Evolutionary conservation across 1,140 invertebrate genomes (phyloP).

Genomic region (Drosophila grimshawi): DNA sequence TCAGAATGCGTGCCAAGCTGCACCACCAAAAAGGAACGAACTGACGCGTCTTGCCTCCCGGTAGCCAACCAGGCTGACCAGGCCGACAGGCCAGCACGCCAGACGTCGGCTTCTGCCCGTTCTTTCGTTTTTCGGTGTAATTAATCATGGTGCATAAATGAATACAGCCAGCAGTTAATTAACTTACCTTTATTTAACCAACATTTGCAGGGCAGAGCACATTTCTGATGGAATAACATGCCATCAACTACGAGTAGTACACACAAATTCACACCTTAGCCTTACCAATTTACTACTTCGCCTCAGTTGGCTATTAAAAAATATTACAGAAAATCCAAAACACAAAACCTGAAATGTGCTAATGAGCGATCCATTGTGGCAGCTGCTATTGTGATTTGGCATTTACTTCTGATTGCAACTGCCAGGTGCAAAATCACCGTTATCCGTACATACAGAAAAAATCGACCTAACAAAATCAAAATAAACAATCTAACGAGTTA

Average conservation of each 20-base stretch:
- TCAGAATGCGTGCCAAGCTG: conserved; percentile 76
- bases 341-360: conserved; percentile 54
- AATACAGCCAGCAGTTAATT: conserved; percentile 80
- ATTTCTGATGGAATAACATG: not conserved
- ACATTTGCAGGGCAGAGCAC: conserved; percentile 34
- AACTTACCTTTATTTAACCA: conserved; percentile 78
- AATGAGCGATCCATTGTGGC: conserved; percentile 65
- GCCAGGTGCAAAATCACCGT: conserved; percentile 16
- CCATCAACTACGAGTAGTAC: not conserved
- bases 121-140: conserved; percentile 54
- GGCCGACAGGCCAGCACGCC: conserved; percentile 42
- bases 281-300: conserved; percentile 34
- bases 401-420: conserved; percentile 29
- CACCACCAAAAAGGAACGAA: conserved; percentile 37
- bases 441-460: not conserved
- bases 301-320: conserved; percentile 35
- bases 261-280: conserved; percentile 25
- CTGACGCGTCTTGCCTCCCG: conserved; percentile 63
- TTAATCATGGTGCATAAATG: conserved; percentile 80
- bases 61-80: conserved; percentile 71
- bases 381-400: conserved; percentile 62
- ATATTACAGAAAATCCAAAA: not conserved
- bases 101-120: conserved; percentile 39
- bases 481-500: not conserved
- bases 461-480: too few species aligned